Base-by-base conservation (phyloP, 2,888 invertebrate species). In the Syrphus vitripennis region DNA sequence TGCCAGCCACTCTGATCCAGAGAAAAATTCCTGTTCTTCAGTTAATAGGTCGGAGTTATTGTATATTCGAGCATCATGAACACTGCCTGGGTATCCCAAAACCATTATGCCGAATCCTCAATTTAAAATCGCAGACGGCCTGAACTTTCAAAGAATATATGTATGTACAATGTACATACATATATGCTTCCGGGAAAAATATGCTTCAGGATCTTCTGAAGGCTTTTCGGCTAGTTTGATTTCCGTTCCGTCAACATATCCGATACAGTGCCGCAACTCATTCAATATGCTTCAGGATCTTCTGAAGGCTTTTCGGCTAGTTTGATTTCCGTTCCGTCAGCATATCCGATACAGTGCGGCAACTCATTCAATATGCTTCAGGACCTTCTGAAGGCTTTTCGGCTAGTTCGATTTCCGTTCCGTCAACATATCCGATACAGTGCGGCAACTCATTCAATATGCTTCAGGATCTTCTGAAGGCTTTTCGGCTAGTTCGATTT, bases 251-350 rank as follows among this genome's bases (percentile, higher is more conserved):
- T n/a, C n/a, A n/a, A n/a, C n/a, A n/a, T n/a, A n/a, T n/a, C n/a
- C n/a, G n/a, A 42, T 42, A 16, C n/a, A 16, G 5, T 42, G 42
- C 16, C 6, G 42, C 3, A 16, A 16, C 3, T 40, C 40, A 40
- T 40, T n/a, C 14, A 40, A 31, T 7, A 86, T 29, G 72, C 34
- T 81, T 78, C 75, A 5, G 75, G 61, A 48, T 76, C 74, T 74
- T 77, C 67, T 45, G 48, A 21, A 7, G 50, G 74, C 40, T 78
- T 86, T 55, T 77, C 78, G 12, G 83, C 74, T 31, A 87, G 55
- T 57, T 83, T 71, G 4, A 87, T 87, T 80, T 82, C 78, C 1
- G 82, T 79, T n/a, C n/a, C n/a, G n/a, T n/a, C n/a, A n/a, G n/a
- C n/a, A n/a, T n/a, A n/a, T n/a, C n/a, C n/a, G n/a, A 42, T 42